These are phyloP conservation scores for Halcyon badia DNA, from an alignment of 2,797 vertebrate genomes.

Conservation along the genomic window DNA sequence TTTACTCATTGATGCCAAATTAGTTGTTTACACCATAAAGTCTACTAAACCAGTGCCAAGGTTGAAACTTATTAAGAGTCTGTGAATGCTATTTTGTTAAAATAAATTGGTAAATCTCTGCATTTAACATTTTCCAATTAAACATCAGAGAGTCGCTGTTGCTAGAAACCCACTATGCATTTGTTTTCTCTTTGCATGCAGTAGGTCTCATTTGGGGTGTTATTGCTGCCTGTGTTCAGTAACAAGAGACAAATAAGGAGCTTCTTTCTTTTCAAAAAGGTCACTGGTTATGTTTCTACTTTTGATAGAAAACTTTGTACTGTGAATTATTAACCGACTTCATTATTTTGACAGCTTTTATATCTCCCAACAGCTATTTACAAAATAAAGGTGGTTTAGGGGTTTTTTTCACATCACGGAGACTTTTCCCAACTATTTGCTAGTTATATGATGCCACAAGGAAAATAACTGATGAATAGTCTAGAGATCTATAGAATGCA, in stretches of 20 bases:
- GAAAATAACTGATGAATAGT: conserved; percentile 31
- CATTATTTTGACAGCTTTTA: conserved; percentile 37
- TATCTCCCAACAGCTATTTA: background rate
- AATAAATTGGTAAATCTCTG: background rate
- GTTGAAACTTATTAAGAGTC: background rate
- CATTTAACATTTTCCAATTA: conserved; percentile 21
- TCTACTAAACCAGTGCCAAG: background rate
- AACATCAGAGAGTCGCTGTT: background rate
- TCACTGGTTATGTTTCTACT: background rate
- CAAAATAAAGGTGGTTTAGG: background rate
- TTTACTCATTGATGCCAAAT: background rate
- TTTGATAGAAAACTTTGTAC: background rate
- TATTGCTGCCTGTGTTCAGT: background rate
- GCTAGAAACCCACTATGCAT: background rate
- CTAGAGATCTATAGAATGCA: background rate
- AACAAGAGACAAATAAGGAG: conserved; percentile 35
- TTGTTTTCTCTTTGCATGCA: conserved; percentile 33
- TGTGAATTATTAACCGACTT: background rate
- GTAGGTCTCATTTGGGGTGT: conserved; percentile 30
- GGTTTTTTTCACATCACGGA: background rate
- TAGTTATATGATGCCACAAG: background rate
- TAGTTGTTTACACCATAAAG: background rate
- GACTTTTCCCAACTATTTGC: conserved; percentile 26
- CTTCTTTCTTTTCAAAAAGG: conserved; percentile 13
- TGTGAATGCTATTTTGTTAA: background rate